Evolutionary conservation across 2,888 invertebrate genomes (phyloP), one percentile per base, ranked within the genome.

Genomic region (Hermodice carunculata): DNA sequence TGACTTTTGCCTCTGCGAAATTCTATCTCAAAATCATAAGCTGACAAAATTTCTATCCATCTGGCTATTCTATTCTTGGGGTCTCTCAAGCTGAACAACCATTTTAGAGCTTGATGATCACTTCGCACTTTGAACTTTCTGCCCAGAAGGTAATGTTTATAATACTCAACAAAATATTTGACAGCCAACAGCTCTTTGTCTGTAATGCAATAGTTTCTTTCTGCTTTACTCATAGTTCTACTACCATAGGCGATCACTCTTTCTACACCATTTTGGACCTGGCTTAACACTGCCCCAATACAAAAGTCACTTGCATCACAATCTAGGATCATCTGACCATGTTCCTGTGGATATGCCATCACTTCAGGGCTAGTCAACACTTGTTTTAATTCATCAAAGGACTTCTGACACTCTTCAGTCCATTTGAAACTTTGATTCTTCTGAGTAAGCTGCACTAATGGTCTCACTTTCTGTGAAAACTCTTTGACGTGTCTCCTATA

Each of bases 381-480:
- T 4, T 24, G 19, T 42, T 58, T 67, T 34, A 70, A 40, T 3
- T 37, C 24, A 31, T 40, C 22, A 51, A 70, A 52, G 49, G 63
- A 34, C 8, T 56, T 17, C 42, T 68, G 53, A 22, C 58, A 51
- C n/a, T n/a, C 26, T 14, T 22, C 42, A 28, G 37, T 24, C 42
- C 40, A 56, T 6, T 4, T 14, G 56, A 42, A 56, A 6, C 61
- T 51, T 14, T 32, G 22, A 49, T 64, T 49, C 42, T 72, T 59
- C 87, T 96, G 96, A 17, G 83, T 74, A 11, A 69, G 60, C 31
- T 73, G 40, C 19, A 51, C 42, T 19, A 76, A 37, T 0, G 71
- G 71, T 14, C 40, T 24, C 0, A 70, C 70, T 11, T 64, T 44
- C 2, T 40, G 29, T 6, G 73, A 28, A 56, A 72, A 69, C 11